These are phyloP conservation scores for Seladonia tumulorum DNA, from an alignment of 2,888 invertebrate genomes.

Conservation along the genomic window DNA sequence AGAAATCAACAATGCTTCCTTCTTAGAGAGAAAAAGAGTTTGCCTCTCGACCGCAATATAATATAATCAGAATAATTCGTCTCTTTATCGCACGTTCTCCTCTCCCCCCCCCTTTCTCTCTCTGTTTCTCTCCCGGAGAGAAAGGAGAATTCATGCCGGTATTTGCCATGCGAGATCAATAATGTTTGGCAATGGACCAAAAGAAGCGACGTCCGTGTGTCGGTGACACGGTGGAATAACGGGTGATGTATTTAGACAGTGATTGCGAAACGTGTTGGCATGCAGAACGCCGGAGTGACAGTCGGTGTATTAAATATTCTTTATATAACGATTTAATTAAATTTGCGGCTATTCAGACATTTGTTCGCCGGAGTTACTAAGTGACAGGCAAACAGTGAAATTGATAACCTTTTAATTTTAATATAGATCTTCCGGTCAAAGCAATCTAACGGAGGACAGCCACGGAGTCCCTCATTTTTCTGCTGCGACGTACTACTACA, in stretches of 20 bases:
- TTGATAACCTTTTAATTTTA: neutral
- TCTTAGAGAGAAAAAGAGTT: conserved; percentile 1
- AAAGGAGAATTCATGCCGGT: conserved; percentile 4
- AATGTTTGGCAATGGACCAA: conserved; percentile 1
- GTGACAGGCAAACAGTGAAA: neutral
- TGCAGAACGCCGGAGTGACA: neutral
- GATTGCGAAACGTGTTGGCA: neutral
- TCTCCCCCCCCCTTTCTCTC: no score
- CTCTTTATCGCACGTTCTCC: neutral
- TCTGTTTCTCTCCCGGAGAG: neutral
- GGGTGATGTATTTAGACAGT: neutral
- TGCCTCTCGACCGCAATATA: conserved; percentile 1
- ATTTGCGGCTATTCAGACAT: neutral
- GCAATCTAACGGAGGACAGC: neutral
- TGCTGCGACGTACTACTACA: neutral
- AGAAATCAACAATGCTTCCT: conserved; percentile 38
- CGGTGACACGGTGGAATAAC: neutral
- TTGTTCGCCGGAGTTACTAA: neutral
- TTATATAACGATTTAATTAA: neutral
- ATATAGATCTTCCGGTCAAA: fast-evolving
- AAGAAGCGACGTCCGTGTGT: neutral
- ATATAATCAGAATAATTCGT: neutral
- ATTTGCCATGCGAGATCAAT: neutral
- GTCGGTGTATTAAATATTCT: neutral
- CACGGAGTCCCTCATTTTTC: neutral